phyloP scores from a whole-genome alignment of 2,888 invertebrate species.

The Drosophila borealis region DNA sequence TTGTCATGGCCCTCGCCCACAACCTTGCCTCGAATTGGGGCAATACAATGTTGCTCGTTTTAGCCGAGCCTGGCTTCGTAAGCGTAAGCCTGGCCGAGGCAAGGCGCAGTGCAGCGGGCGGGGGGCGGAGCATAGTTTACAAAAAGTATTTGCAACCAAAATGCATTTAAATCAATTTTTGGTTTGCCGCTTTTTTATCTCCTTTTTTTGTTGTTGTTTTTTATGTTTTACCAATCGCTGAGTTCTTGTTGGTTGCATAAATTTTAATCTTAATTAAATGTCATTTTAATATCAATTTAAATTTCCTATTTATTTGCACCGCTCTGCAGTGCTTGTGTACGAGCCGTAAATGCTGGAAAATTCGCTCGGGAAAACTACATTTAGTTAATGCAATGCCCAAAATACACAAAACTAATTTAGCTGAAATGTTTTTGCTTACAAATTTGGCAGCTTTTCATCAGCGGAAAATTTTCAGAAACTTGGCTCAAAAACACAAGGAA shows the following conservation, averaged over 20 bases:
- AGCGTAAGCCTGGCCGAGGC: conserved; percentile 32
- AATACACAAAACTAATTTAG: conserved; percentile 77
- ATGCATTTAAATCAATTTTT: conserved; percentile 68
- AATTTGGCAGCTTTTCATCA: conserved; percentile 76
- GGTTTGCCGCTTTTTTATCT: conserved; percentile 6
- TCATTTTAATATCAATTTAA: conserved; percentile 66
- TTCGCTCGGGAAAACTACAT: conserved; percentile 28
- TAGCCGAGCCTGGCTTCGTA: conserved; percentile 61
- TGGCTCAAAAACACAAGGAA: conserved; percentile 32
- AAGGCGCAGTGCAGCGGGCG: conserved; percentile 5
- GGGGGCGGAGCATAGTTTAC: conserved; percentile 65
- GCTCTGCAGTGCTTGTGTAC: background rate
- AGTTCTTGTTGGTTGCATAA: conserved; percentile 53
- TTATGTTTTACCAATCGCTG: conserved; percentile 26
- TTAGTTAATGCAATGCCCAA: conserved; percentile 68
- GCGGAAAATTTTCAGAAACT: conserved; percentile 43
- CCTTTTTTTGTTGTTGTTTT: conserved; percentile 4
- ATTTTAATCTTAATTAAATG: conserved; percentile 80
- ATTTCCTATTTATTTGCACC: conserved; percentile 37
- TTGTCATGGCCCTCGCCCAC: conserved; percentile 54
- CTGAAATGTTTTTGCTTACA: conserved; percentile 78
- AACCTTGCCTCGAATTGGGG: conserved; percentile 35
- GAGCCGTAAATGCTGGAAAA: conserved; percentile 7
- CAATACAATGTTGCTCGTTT: conserved; percentile 77
- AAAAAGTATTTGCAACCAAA: conserved; percentile 66